These are phyloP conservation scores for Haliclystus octoradiatus DNA, from an alignment of 30 jellyfish, hydroid and myxozoan genomes.

Conservation along the genomic window DNA sequence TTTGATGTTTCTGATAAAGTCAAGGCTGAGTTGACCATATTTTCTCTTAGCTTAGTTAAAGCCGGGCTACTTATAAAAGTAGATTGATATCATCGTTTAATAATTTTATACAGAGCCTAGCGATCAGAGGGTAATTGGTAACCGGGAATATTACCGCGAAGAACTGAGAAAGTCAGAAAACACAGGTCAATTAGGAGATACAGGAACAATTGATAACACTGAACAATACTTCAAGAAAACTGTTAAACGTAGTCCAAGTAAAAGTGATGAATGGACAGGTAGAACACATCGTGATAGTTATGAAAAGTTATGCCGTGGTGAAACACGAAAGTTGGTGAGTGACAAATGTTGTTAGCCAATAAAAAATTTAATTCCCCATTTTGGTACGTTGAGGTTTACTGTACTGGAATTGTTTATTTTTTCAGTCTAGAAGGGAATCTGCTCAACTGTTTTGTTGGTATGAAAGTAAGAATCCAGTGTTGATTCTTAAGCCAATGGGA, in stretches of 20 bases:
- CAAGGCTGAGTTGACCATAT: too few relatives aligned
- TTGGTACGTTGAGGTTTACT: neutral
- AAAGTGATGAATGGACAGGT: slow-evolving; percentile 50
- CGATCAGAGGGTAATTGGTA: slow-evolving; percentile 41
- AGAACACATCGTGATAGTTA: slow-evolving; percentile 33
- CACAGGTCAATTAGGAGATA: slow-evolving; percentile 82
- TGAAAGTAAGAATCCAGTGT: slow-evolving; percentile 39
- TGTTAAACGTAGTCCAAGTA: slow-evolving; percentile 31
- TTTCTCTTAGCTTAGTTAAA: too few relatives aligned
- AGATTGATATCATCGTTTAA: too few relatives aligned
- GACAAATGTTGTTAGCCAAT: too few relatives aligned
- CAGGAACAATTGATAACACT: slow-evolving; percentile 49
- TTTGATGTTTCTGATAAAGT: too few relatives aligned
- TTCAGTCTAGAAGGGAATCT: slow-evolving; percentile 60
- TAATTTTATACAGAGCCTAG: slow-evolving; percentile 39
- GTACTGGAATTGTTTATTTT: slow-evolving; percentile 3
- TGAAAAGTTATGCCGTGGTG: slow-evolving; percentile 86
- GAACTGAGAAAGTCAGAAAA: slow-evolving; percentile 28
- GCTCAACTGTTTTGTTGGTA: slow-evolving; percentile 75
- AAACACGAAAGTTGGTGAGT: slow-evolving; percentile 71
- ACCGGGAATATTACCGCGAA: slow-evolving; percentile 37
- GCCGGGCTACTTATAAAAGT: too few relatives aligned
- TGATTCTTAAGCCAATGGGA: slow-evolving; percentile 45
- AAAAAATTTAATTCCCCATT: slow-evolving; percentile 12
- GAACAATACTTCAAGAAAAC: slow-evolving; percentile 1